Conservation (phyloP, 1,140 invertebrate species). For the Papilio xuthus region DNA sequence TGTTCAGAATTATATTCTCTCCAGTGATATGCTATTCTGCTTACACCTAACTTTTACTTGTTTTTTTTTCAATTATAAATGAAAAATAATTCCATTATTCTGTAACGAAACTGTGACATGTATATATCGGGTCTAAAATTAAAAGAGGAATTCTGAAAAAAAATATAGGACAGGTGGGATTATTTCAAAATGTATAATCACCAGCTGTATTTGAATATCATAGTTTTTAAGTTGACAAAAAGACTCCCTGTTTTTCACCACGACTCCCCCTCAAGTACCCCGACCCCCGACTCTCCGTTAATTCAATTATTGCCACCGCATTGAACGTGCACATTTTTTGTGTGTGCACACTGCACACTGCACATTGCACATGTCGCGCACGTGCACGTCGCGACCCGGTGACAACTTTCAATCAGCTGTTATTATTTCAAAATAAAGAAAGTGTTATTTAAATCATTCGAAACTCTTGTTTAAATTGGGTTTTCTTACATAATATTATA, state of each 20-base stretch:
- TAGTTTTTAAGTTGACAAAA: conserved; percentile 29
- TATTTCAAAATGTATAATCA: conserved; percentile 1
- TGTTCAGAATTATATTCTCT: neutral
- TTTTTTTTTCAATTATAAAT: neutral
- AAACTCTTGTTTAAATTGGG: too few relatives aligned
- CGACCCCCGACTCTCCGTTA: neutral
- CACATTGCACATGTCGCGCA: conserved; percentile 2
- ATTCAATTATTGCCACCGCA: conserved; percentile 30
- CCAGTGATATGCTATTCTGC: neutral
- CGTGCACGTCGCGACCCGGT: neutral
- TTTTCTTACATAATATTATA: too few relatives aligned
- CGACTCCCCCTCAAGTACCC: neutral
- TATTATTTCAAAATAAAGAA: neutral
- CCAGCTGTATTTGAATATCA: conserved; percentile 36
- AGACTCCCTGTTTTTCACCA: neutral
- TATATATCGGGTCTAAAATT: neutral
- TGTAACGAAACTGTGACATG: neutral
- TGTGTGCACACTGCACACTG: neutral
- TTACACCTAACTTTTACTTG: neutral
- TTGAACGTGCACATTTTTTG: conserved; percentile 28
- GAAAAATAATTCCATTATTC: neutral
- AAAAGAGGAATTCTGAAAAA: neutral
- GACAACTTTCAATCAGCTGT: neutral
- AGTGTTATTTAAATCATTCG: too few relatives aligned
- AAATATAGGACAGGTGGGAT: conserved; percentile 28